Evolutionary conservation across 2,113 vertebrate species (phyloP), one percentile per base, ranked within the genome.

Genomic region (Tor tambroides): DNA sequence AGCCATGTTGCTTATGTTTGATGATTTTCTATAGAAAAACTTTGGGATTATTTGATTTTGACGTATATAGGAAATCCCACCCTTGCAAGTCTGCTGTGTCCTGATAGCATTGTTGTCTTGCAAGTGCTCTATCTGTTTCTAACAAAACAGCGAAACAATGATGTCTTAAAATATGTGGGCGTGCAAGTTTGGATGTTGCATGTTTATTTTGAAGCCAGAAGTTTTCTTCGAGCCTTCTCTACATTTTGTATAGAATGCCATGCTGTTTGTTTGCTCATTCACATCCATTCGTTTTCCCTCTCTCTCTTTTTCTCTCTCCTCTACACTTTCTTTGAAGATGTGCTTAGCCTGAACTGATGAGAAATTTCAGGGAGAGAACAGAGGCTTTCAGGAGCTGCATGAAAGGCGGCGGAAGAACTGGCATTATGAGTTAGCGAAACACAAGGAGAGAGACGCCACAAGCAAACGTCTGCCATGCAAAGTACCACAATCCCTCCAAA

Each of bases 291-390:
- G 0, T 46, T 28, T 74, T n/a, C 21, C 19, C 23, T 38, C 30
- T 17, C 56, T 59, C n/a, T 30, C 30, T 71, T 19, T 35, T 12
- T 35, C 49, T 61, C 79, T 61, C 54, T 76, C 5, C 51, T 43
- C 41, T 7, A 41, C 30, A 32, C 21, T 84, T 51, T 41, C 67
- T 74, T 84, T 84, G 67, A 84, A 84, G 69, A 74, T 59, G 49
- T 59, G 51, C 30, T 74, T 84, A 38, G 67, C 43, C 56, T 54
- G 65, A 84, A 84, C 49, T 75, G 83, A 84, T 84, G 83, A 84
- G 32, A 84, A 19, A 84, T 84, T 84, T 84, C 83, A 84, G 51
- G 69, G 19, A 23, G 26, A 84, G 69, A 74, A 83, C 65, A 54
- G 43, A 83, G 65, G 81, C 49, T 75, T 84, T 75, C 49, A 84